These are phyloP conservation scores for Forpus xanthops DNA, from an alignment of 2,797 vertebrate species.

Conservation along the genomic window DNA sequence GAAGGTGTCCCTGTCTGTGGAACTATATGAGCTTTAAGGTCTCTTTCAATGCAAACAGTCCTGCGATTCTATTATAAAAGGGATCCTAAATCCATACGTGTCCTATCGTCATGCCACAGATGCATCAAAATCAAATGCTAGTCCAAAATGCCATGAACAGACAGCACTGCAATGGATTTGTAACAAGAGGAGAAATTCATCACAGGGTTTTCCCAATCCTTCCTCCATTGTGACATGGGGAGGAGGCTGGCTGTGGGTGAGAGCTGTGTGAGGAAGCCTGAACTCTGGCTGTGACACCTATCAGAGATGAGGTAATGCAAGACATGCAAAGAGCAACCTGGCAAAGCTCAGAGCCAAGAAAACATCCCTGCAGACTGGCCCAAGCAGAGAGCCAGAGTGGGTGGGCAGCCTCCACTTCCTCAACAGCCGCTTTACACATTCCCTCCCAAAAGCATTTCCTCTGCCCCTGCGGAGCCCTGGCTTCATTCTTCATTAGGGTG, in stretches of 20 bases:
- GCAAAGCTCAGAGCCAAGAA: neutral
- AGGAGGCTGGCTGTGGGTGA: neutral
- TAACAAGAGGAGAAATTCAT: neutral
- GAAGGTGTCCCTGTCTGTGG: neutral
- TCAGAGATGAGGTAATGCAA: neutral
- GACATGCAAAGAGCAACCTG: neutral
- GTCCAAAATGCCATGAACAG: neutral
- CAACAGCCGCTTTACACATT: neutral
- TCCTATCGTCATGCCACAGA: neutral
- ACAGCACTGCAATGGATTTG: neutral
- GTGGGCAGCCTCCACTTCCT: neutral
- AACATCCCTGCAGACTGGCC: neutral
- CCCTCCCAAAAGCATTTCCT: neutral
- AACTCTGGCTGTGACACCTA: neutral
- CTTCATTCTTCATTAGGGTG: slow-evolving; percentile 80
- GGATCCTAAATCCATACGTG: neutral
- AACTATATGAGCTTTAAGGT: neutral
- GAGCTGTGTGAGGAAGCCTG: neutral
- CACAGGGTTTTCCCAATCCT: neutral
- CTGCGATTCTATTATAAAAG: neutral
- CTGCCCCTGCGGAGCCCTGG: neutral
- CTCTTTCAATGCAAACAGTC: neutral
- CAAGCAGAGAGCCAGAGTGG: neutral
- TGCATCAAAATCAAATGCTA: neutral
- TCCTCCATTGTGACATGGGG: neutral